Conservation (phyloP, 2,113 vertebrate species). For the Chrysemys picta region DNA sequence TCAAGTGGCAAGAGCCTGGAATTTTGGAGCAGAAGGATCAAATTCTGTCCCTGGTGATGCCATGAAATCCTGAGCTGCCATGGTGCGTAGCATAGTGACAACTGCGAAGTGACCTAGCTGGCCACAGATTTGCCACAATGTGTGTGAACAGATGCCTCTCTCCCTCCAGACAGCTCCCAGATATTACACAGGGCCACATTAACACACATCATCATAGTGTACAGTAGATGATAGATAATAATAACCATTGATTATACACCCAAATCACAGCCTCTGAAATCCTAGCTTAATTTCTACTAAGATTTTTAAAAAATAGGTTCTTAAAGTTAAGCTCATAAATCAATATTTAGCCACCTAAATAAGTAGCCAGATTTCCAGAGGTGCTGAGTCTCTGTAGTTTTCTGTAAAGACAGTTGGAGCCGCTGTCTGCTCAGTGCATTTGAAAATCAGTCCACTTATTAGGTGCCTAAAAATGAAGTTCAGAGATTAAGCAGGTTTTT, state of each 20-base stretch:
- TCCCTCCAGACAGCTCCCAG: background rate
- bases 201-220: background rate
- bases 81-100: background rate
- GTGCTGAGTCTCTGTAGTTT: background rate
- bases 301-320: background rate
- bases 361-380: background rate
- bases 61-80: background rate
- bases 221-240: background rate
- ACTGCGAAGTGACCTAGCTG: background rate
- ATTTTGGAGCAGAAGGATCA: background rate
- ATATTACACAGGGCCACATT: background rate
- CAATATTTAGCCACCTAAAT: background rate
- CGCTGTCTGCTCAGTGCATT: conserved; percentile 31
- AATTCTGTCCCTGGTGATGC: background rate
- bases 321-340: background rate
- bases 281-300: background rate
- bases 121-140: background rate
- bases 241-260: background rate
- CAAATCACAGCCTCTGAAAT: background rate
- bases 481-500: background rate
- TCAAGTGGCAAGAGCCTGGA: background rate
- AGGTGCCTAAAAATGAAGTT: conserved; percentile 17
- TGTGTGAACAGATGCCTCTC: background rate
- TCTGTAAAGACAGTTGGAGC: background rate
- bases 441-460: conserved; percentile 49